phyloP scores from a whole-genome alignment of 92 coral and sea anemone species.

The Isaurus tuberculatus region DNA sequence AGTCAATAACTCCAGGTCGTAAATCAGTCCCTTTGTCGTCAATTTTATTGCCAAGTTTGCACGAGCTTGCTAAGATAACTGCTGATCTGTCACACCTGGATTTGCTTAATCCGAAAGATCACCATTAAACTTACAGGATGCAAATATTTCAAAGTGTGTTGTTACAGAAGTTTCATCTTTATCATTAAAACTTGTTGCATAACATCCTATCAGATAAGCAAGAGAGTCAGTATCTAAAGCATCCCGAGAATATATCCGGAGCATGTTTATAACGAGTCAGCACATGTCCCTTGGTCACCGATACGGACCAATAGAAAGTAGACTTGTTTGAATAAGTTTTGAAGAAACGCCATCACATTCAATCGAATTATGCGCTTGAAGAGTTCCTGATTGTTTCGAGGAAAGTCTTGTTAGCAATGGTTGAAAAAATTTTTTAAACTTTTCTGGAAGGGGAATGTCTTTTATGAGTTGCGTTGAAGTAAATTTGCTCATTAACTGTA shows the following conservation, averaged over 20 bases:
- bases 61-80: conserved; percentile 56
- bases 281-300: conserved; percentile 42
- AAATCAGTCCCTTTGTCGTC: conserved; percentile 46
- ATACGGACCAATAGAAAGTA: conserved; percentile 42
- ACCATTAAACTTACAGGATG: conserved; percentile 40
- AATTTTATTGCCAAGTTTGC: conserved; percentile 51
- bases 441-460: background rate
- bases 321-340: conserved; percentile 10
- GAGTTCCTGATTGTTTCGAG: background rate
- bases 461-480: background rate
- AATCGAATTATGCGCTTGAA: background rate
- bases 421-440: no score
- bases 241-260: conserved; percentile 6
- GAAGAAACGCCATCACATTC: background rate
- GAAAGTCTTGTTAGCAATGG: background rate
- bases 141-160: conserved; percentile 40
- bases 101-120: conserved; percentile 39
- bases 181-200: no score
- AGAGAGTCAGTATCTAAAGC: conserved; percentile 42
- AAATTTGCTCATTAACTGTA: conserved; percentile 33
- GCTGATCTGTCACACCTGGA: conserved; percentile 54
- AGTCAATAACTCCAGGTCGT: conserved; percentile 74
- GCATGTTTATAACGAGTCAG: conserved; percentile 2
- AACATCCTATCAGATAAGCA: conserved; percentile 48
- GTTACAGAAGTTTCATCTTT: conserved; percentile 61